Evolutionary conservation across 2,797 vertebrate genomes (phyloP).

Genomic region (Sebastes cheni): DNA sequence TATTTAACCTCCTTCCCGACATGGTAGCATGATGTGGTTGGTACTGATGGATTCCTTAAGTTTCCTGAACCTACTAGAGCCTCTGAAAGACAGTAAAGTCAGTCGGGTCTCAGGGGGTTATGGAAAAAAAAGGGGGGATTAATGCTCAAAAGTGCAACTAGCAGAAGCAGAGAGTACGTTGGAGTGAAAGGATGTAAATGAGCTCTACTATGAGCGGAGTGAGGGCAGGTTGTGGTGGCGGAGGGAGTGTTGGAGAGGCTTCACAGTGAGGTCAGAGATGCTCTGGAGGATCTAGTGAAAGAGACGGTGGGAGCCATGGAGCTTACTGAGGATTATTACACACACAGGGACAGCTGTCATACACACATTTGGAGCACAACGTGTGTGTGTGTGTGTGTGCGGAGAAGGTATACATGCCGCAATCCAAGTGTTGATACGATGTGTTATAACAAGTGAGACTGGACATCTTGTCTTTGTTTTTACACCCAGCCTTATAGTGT

Average conservation of each 20-base stretch:
- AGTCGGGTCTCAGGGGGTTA: too few relatives aligned
- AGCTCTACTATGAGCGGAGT: neutral
- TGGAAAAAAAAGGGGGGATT: neutral
- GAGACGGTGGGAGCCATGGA: constrained; percentile 67
- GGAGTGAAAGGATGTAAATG: neutral
- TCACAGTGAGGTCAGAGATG: constrained; percentile 53
- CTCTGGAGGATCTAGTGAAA: constrained; percentile 54
- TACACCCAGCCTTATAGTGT: neutral
- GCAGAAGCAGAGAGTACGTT: neutral
- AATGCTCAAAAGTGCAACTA: neutral
- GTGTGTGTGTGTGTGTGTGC: neutral
- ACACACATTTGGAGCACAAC: constrained; percentile 37
- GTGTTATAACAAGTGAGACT: constrained; percentile 12
- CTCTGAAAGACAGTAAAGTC: too few relatives aligned
- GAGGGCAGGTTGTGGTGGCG: neutral
- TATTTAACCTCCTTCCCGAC: too few relatives aligned
- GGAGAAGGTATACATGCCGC: constrained; percentile 11
- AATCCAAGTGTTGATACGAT: constrained; percentile 3
- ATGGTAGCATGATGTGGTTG: too few relatives aligned
- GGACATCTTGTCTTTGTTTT: constrained; percentile 18
- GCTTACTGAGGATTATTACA: constrained; percentile 70
- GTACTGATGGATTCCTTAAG: too few relatives aligned
- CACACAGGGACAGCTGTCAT: constrained; percentile 68
- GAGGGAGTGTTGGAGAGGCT: constrained; percentile 9
- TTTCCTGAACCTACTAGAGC: too few relatives aligned